Conservation (phyloP, 2,888 invertebrate species). For the Heteropelma amictum region DNA sequence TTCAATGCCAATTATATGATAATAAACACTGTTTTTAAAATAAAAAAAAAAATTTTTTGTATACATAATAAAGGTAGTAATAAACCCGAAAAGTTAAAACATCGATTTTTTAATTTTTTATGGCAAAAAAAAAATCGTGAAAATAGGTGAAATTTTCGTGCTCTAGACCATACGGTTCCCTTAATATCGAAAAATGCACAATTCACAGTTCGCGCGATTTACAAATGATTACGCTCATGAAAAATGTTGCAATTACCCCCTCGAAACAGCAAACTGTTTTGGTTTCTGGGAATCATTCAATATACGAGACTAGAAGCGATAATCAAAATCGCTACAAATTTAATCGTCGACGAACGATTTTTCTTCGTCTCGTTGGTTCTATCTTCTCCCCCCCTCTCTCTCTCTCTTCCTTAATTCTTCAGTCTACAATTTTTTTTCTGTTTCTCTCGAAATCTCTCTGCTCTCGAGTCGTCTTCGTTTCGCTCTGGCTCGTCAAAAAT, state of each 20-base stretch:
- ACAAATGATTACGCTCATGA: neutral
- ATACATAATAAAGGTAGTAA: no score
- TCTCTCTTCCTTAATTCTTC: neutral
- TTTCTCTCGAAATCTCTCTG: neutral
- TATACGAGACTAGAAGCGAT: neutral
- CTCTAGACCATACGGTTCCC: no score
- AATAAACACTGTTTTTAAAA: no score
- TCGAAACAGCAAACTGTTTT: neutral
- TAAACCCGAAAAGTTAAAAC: no score
- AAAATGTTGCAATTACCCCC: neutral
- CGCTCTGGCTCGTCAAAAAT: slow-evolving; percentile 16
- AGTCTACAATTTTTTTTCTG: no score
- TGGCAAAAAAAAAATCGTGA: no score
- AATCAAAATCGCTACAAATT: neutral
- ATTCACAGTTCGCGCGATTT: no score
- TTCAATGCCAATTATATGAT: no score
- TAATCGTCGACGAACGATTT: neutral
- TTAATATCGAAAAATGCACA: no score
- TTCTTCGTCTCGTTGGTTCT: neutral
- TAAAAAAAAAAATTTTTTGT: no score
- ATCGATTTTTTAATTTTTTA: no score
- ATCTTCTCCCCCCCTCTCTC: neutral
- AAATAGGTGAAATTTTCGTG: no score
- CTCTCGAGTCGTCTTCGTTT: neutral
- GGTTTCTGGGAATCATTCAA: neutral